Percentiles rank a stretch among this genome's conserved stretches.
Evolutionary conservation across 2,888 invertebrate genomes (phyloP).

Genomic region (Eledona agricola): DNA sequence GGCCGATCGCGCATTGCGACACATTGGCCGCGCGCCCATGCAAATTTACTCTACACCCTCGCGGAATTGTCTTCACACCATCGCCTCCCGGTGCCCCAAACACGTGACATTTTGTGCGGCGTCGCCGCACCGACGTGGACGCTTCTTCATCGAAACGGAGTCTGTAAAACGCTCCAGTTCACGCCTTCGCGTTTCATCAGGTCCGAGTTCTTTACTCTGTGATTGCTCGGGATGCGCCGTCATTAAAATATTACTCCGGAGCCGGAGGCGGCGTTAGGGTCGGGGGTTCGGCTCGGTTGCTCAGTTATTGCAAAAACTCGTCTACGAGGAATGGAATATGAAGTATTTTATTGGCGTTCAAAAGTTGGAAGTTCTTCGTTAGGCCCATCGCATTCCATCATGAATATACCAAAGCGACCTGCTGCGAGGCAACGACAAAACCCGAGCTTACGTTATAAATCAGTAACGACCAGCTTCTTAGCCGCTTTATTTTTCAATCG

Average conservation of each 20-base stretch:
- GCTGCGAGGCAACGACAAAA: constrained; percentile 37
- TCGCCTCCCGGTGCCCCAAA: constrained; percentile 5
- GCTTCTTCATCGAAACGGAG: constrained; percentile 5
- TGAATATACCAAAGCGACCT: no score
- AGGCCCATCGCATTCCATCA: no score
- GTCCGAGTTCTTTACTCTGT: constrained; percentile 37
- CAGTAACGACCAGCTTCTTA: constrained; percentile 45
- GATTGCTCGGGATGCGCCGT: constrained; percentile 42
- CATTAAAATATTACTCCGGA: constrained; percentile 40
- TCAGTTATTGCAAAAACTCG: not conserved
- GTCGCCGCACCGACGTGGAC: constrained; percentile 10
- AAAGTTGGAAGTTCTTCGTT: no score
- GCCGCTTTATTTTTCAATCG: constrained; percentile 50
- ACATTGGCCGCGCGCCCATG: constrained; percentile 41
- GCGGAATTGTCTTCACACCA: constrained; percentile 16
- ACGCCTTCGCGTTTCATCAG: constrained; percentile 42
- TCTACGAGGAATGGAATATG: no score
- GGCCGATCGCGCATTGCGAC: constrained; percentile 39
- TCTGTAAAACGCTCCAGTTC: constrained; percentile 36
- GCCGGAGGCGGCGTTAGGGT: constrained; percentile 11
- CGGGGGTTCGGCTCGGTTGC: constrained; percentile 2
- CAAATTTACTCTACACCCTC: constrained; percentile 24
- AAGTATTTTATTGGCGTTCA: no score
- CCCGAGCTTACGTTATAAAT: constrained; percentile 41
- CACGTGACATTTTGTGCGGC: not conserved